These are phyloP conservation scores for Heliconius hortense DNA, from an alignment of 2,888 invertebrate species.

Conservation along the genomic window DNA sequence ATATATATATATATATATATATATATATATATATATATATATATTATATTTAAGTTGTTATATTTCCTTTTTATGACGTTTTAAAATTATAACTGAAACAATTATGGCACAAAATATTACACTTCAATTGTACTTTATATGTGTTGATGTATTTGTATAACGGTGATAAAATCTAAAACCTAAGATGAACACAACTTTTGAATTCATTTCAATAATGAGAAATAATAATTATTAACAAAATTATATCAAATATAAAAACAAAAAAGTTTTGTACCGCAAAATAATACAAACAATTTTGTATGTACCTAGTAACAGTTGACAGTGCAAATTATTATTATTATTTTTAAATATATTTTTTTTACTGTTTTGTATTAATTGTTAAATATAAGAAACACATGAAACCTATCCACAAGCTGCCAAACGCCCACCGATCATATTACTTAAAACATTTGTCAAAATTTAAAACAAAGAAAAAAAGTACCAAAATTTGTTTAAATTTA, in stretches of 20 bases:
- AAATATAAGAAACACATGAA: no score
- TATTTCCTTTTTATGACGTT: neutral
- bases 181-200: neutral
- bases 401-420: no score
- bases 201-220: neutral
- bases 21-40: no score
- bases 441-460: neutral
- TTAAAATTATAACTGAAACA: constrained; percentile 1
- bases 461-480: neutral
- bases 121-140: constrained; percentile 20
- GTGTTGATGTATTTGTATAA: neutral
- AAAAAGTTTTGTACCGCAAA: neutral
- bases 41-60: neutral
- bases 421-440: neutral
- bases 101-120: constrained; percentile 29
- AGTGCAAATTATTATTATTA: neutral
- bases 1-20: no score
- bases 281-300: neutral
- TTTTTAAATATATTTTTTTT: neutral
- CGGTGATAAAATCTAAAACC: neutral
- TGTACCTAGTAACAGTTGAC: neutral
- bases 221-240: neutral
- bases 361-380: neutral
- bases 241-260: neutral
- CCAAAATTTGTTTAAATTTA: neutral